Conservation (phyloP, 2,797 vertebrate species). For the Microctenopoma steveboyesi region DNA sequence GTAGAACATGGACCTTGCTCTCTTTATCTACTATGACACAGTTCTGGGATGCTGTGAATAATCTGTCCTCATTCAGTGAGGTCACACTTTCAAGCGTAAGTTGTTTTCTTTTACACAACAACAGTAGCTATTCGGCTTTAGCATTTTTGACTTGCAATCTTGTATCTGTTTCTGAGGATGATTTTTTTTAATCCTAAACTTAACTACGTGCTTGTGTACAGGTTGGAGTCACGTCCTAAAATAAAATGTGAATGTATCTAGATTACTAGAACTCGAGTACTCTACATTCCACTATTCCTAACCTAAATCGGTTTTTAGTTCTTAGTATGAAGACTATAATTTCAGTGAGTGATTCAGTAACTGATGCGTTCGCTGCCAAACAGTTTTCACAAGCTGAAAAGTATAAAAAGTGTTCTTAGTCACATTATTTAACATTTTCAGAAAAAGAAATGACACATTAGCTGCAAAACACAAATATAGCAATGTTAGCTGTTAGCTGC, state of each 20-base stretch:
- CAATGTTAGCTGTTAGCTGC: not conserved
- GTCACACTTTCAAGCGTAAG: constrained; percentile 4
- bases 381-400: not conserved
- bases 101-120: not conserved
- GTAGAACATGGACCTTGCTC: constrained; percentile 60
- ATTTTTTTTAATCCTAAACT: not conserved
- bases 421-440: not conserved
- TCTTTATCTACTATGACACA: constrained; percentile 58
- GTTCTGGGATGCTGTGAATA: constrained; percentile 44
- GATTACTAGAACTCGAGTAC: not conserved
- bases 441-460: not conserved
- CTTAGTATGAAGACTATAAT: not conserved
- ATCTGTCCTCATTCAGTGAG: constrained; percentile 44
- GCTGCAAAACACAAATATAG: constrained; percentile 22
- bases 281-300: not conserved
- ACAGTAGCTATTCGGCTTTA: not conserved
- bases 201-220: not conserved
- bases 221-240: not conserved
- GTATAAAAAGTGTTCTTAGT: not conserved
- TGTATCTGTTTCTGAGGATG: not conserved
- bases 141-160: not conserved
- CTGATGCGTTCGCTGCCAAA: not conserved
- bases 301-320: not conserved
- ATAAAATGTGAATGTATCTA: not conserved
- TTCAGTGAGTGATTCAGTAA: not conserved